Base-by-base conservation (phyloP, 2,113 vertebrate genomes). In the Ciconia maguari region DNA sequence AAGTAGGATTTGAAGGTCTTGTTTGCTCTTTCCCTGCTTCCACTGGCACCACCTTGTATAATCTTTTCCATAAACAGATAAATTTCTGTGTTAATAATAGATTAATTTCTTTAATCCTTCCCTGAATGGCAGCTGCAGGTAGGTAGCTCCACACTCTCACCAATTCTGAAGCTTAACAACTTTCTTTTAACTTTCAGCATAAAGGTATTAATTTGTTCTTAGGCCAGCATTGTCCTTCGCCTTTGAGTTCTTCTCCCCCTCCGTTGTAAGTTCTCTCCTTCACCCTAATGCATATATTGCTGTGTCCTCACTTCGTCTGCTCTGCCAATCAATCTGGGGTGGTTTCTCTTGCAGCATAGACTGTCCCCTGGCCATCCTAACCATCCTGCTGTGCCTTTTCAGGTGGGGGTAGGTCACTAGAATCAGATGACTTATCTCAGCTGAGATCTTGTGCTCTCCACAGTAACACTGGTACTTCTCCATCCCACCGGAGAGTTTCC, bases 261-360 rank as follows among this genome's bases (percentile, higher is more conserved):
- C 38, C 0, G 0, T 24, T 60, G 10, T 25, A 21, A 51, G 61
- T 70, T 62, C 55, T 58, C 4, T 74, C 9, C 26, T 80, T 81
- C 34, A 34, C 32, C 32, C 21, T 38, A 51, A 29, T 42, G 44
- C 32, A 13, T n/a, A 3, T 49, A 13, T 27, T 52, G 44, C 22
- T 88, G 38, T 68, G 41, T 69, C 42, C 42, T 83, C 22, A 5
- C 74, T 85, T 81, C 25, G 7, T 54, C 49, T 77, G 30, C 69
- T 78, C 64, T 90, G 46, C 70, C 46, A 14, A 1, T 46, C 48
- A 26, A 1, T 60, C 68, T 3, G 1, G 29, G 18, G 26, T 77
- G 46, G 57, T 84, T 84, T 79, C 27, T 75, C 21, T 71, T 54
- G 51, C 70, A 78, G 46, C 18, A 34, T 2, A 34, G n/a, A 3